Evolutionary conservation across 1,140 invertebrate species (phyloP).

Genomic region (Copidosoma floridanum): DNA sequence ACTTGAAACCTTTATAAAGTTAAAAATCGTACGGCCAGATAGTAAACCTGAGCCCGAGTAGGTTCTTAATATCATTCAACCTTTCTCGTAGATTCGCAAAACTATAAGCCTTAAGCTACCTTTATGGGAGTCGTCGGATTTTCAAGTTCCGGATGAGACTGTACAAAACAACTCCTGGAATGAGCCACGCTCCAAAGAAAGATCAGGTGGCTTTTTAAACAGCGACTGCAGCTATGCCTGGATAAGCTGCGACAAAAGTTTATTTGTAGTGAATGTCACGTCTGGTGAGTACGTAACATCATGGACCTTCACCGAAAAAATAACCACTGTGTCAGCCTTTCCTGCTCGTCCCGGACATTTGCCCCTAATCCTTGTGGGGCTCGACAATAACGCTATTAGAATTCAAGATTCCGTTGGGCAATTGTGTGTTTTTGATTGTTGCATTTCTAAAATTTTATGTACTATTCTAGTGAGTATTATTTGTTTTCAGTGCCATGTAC

Average conservation of each 20-base stretch:
- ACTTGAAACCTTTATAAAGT: too few relatives aligned
- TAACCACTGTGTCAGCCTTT: conserved; percentile 45
- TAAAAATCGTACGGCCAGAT: too few relatives aligned
- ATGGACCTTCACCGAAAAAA: conserved; percentile 56
- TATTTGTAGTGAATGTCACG: conserved; percentile 54
- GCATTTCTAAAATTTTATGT: conserved; percentile 44
- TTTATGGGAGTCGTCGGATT: conserved; percentile 11
- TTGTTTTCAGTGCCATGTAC: background rate
- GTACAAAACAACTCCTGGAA: conserved; percentile 12
- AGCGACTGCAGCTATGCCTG: conserved; percentile 50
- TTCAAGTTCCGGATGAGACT: conserved; percentile 11
- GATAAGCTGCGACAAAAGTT: conserved; percentile 48
- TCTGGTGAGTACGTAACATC: conserved; percentile 53
- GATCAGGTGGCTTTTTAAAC: conserved; percentile 43
- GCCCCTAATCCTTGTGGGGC: conserved; percentile 48
- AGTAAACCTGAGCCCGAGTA: too few relatives aligned
- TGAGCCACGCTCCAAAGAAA: conserved; percentile 14
- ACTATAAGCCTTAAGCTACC: conserved; percentile 11
- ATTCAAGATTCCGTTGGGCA: conserved; percentile 49
- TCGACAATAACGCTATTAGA: conserved; percentile 47
- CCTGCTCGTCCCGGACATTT: conserved; percentile 44
- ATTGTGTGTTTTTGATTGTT: conserved; percentile 50
- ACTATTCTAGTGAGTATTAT: conserved; percentile 45
- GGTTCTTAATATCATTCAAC: background rate
- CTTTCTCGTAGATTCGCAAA: conserved; percentile 4